Percentiles rank a stretch among this genome's conserved stretches.
Conservation (phyloP, 2,797 vertebrate genomes). For the Urophycis tenuis region DNA sequence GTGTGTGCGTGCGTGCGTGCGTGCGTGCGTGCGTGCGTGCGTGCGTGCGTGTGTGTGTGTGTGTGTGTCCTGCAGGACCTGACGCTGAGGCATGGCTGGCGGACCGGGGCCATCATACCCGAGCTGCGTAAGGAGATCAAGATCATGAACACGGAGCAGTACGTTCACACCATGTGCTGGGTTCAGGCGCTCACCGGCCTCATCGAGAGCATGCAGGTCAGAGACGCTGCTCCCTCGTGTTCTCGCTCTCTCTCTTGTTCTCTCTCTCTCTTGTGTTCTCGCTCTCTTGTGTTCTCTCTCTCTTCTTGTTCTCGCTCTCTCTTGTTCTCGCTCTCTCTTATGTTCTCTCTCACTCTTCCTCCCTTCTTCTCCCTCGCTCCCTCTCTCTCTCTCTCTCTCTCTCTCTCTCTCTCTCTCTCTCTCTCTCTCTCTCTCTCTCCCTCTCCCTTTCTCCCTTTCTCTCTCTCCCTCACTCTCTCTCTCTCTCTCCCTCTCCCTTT, state of each 20-base stretch:
- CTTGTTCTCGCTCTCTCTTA: background rate
- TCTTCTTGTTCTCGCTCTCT: too few relatives aligned
- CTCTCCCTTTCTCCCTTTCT: too few relatives aligned
- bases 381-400: background rate
- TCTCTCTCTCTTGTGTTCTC: background rate
- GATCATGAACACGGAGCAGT: constrained; percentile 94
- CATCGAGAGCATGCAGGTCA: constrained; percentile 95
- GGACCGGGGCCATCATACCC: constrained; percentile 96
- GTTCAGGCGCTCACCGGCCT: constrained; percentile 89
- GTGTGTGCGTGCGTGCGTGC: too few relatives aligned
- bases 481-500: too few relatives aligned
- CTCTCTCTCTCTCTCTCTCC: too few relatives aligned
- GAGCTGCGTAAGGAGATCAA: constrained; percentile 92
- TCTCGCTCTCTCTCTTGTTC: background rate
- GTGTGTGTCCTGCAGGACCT: constrained; percentile 75
- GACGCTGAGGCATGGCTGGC: constrained; percentile 97
- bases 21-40: background rate
- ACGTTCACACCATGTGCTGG: constrained; percentile 89
- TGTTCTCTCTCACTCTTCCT: background rate
- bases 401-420: too few relatives aligned
- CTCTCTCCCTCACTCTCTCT: too few relatives aligned
- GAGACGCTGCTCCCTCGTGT: constrained; percentile 22
- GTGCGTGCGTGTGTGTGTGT: background rate
- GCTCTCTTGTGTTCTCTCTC: too few relatives aligned
- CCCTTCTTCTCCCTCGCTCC: background rate